These are phyloP conservation scores for Odobenus rosmarus DNA, from an alignment of 2,113 vertebrate species.

Conservation along the genomic window DNA sequence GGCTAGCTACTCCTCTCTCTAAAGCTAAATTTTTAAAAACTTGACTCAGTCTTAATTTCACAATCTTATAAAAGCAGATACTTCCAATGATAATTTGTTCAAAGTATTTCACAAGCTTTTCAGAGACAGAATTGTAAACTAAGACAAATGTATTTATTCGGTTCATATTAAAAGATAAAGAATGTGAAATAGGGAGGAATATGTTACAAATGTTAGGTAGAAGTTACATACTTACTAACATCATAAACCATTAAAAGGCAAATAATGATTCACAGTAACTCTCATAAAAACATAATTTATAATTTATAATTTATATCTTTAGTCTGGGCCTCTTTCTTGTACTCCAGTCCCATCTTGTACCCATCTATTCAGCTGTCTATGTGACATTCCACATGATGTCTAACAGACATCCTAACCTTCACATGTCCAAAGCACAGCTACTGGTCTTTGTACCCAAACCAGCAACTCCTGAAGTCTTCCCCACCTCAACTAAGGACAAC, in stretches of 20 bases:
- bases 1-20: background rate
- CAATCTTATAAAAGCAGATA: background rate
- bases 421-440: background rate
- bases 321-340: background rate
- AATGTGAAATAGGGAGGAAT: background rate
- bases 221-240: background rate
- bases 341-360: background rate
- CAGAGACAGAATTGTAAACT: background rate
- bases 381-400: background rate
- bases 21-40: background rate
- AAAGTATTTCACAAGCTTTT: background rate
- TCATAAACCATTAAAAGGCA: background rate
- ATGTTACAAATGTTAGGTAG: background rate
- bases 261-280: background rate
- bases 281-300: background rate
- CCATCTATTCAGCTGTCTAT: background rate
- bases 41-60: background rate
- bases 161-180: background rate
- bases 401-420: background rate
- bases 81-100: background rate
- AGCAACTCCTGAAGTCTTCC: background rate
- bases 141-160: background rate
- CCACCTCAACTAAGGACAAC: background rate
- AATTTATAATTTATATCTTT: background rate
- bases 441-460: background rate